Base-by-base conservation (phyloP, 1,140 invertebrate species). In the Zaprionus gabonicus region DNA sequence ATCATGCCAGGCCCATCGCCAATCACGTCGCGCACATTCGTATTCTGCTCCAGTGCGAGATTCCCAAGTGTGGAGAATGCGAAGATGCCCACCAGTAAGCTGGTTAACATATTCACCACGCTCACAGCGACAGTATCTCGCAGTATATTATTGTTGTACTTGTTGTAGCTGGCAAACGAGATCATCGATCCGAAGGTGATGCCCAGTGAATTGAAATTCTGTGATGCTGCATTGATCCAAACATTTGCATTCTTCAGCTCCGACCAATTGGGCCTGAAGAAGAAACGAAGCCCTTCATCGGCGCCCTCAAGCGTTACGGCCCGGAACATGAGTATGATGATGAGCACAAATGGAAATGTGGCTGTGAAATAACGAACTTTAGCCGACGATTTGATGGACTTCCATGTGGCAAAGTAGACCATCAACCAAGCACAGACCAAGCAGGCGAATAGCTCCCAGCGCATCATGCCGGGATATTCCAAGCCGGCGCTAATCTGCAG, bases 81-180 rank as follows among this genome's bases (percentile, higher is more conserved):
- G 87, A 97, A 97, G 80, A 97, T 96, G 9, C 97, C 97, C 36
- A 97, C 96, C 13, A 98, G 93, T 15, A 98, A 92, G 91, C 97
- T 97, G 15, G 97, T 97, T 20, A 97, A 93, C 25, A 96, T 96
- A 92, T 98, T 98, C 17, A 98, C 95, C 44, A 96, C 87, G 28
- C 96, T 96, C 31, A 98, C 96, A 0, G 97, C 95, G 20, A 98
- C 82, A 0, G 97, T 97, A 84, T 98, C 97, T 63, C 97, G 95
- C 23, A 98, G 93, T 71, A 98, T 96, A 81, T 97, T 97, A 91
- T 98, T 98, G 86, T 97, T 96, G 91, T 98, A 98, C 91, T 96
- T 96, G 93, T 98, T 99, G 93, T 98, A 99, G 87, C 97, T 98
- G n/a, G 97, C 96, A 92, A 98, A 98, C 83, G 97, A 97, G 86